Evolutionary conservation across 2,797 vertebrate genomes (phyloP).

Genomic region (Malurus leucopterus): DNA sequence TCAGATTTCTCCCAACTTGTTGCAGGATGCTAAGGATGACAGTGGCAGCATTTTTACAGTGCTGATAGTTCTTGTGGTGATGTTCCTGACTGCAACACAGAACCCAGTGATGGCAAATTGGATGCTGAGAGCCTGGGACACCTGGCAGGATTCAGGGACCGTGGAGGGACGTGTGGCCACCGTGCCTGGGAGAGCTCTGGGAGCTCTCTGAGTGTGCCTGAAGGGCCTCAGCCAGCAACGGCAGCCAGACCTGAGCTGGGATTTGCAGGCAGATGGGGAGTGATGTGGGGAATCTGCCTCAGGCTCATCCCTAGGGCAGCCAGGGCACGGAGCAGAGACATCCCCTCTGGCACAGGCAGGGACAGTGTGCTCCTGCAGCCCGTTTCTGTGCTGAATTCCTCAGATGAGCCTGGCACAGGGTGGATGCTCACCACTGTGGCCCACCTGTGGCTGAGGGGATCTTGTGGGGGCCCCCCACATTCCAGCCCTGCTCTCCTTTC

Average conservation of each 20-base stretch:
- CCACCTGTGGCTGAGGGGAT: accelerated
- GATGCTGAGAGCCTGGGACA: neutral
- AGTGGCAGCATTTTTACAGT: neutral
- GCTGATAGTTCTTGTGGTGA: neutral
- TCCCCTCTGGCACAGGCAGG: accelerated
- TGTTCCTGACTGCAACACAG: accelerated
- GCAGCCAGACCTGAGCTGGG: neutral
- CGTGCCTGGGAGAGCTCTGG: neutral
- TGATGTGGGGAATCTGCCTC: accelerated
- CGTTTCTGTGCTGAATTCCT: neutral
- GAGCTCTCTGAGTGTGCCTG: too few species aligned
- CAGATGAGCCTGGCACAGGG: neutral
- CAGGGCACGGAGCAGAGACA: neutral
- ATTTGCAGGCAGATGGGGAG: neutral
- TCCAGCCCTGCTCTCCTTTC: accelerated
- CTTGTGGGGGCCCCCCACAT: too few species aligned
- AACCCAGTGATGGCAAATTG: neutral
- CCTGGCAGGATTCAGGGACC: accelerated
- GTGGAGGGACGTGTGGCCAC: accelerated
- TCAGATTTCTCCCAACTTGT: neutral
- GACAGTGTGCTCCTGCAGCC: accelerated
- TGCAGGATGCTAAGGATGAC: neutral
- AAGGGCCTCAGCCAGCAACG: neutral
- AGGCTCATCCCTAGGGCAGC: neutral
- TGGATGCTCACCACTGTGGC: neutral